A percentile compares a stretch with the other conserved stretches of the same genome.
Evolutionary conservation across 1,140 invertebrate genomes (phyloP).

Genomic region (Periplaneta americana): DNA sequence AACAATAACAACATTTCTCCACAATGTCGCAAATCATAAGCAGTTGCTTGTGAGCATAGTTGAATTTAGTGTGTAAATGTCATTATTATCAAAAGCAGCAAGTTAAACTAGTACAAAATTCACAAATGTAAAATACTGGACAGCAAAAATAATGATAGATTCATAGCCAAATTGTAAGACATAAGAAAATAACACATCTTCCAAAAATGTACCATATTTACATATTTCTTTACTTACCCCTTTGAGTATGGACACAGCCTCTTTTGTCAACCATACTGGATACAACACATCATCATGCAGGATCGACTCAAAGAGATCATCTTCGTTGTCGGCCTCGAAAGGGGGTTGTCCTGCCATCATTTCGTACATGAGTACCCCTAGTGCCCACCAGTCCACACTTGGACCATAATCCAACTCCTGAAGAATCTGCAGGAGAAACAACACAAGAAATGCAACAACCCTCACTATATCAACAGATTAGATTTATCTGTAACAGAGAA

Average conservation of each 20-base stretch:
- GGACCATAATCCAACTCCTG: slow-evolving; percentile 97
- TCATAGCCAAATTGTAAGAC: not conserved
- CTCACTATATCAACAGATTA: no score
- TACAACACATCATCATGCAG: slow-evolving; percentile 97
- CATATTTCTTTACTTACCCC: slow-evolving; percentile 44
- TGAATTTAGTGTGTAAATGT: no score
- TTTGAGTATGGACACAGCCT: slow-evolving; percentile 96
- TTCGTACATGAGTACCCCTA: slow-evolving; percentile 98
- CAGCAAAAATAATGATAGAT: not conserved
- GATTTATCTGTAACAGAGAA: no score
- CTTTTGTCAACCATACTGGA: slow-evolving; percentile 94
- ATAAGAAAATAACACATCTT: not conserved
- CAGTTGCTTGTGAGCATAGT: no score
- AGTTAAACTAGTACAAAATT: no score
- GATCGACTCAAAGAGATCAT: slow-evolving; percentile 98
- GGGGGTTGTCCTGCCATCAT: slow-evolving; percentile 99
- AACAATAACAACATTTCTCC: no score
- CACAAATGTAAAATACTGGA: no score
- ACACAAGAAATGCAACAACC: no score
- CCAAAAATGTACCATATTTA: not conserved
- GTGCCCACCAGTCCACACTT: slow-evolving; percentile 98
- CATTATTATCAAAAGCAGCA: no score
- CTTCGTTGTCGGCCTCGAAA: slow-evolving; percentile 99
- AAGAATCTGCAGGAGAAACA: slow-evolving; percentile 68
- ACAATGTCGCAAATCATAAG: no score